Conservation (phyloP, 2,113 vertebrate species). For the Platanista minor region DNA sequence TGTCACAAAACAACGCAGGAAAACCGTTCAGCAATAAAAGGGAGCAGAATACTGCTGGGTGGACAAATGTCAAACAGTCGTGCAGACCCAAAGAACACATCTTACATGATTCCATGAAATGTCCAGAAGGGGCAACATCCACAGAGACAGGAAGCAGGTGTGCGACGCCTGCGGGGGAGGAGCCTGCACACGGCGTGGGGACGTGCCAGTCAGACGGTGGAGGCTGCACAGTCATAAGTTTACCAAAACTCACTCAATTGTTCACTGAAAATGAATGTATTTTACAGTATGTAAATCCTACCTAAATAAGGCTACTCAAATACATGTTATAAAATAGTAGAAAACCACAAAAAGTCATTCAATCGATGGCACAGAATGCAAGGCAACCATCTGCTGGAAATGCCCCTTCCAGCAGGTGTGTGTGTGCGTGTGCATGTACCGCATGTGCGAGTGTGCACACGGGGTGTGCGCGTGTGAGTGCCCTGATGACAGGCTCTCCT, state of each 20-base stretch:
- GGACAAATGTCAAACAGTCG: accelerated
- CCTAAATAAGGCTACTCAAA: accelerated
- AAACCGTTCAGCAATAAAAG: accelerated
- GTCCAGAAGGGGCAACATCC: accelerated
- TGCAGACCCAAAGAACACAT: accelerated
- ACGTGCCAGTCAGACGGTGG: accelerated
- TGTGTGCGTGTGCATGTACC: accelerated
- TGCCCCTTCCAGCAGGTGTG: accelerated
- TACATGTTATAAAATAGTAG: accelerated
- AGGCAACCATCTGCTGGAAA: accelerated
- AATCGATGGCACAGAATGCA: accelerated
- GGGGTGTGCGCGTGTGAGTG: accelerated
- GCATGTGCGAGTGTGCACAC: accelerated
- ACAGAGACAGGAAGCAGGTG: accelerated
- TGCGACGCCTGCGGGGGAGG: accelerated
- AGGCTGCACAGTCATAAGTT: accelerated
- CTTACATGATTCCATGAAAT: accelerated
- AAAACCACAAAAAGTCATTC: too few species aligned
- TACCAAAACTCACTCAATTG: accelerated
- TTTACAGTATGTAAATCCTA: accelerated
- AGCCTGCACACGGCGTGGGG: accelerated
- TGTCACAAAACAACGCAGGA: accelerated
- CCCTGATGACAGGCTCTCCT: too few species aligned
- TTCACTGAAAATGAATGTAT: accelerated
- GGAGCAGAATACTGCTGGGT: accelerated